Conservation (phyloP, 1,140 invertebrate species). For the Apis mellifera region DNA sequence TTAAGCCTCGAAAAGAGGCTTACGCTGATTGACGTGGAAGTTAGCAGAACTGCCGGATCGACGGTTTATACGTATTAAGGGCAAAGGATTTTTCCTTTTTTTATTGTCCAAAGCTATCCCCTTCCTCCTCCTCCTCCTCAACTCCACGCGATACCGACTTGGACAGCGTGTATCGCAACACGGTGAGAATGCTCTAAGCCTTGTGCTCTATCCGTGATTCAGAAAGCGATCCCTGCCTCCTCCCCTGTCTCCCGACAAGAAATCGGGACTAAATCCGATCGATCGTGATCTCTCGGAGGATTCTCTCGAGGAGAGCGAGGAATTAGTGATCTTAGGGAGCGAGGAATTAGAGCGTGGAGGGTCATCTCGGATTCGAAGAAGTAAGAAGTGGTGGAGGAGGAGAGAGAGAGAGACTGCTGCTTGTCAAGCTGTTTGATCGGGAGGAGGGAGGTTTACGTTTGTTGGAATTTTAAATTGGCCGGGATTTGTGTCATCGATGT, state of each 20-base stretch:
- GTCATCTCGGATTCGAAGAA: neutral
- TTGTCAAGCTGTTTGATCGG: neutral
- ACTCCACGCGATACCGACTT: neutral
- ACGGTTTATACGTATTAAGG: constrained; percentile 62
- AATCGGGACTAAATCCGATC: constrained; percentile 40
- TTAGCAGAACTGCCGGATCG: constrained; percentile 57
- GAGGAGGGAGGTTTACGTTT: neutral
- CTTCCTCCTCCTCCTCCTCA: neutral
- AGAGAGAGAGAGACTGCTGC: too few species aligned
- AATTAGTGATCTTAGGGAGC: constrained; percentile 9
- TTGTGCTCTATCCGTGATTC: constrained; percentile 27
- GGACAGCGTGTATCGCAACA: neutral
- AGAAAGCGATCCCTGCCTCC: constrained; percentile 37
- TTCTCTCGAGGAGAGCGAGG: neutral
- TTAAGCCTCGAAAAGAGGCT: constrained; percentile 65
- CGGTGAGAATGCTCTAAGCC: neutral
- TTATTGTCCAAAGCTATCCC: neutral
- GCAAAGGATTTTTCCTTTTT: constrained; percentile 5
- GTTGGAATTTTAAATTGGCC: neutral
- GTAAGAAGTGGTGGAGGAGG: neutral
- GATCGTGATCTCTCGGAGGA: constrained; percentile 12
- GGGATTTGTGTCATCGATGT: neutral
- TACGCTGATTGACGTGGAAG: constrained; percentile 64
- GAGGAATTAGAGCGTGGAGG: neutral
- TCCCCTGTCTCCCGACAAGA: neutral